Percentiles rank a stretch among this genome's conserved stretches.
phyloP scores from a whole-genome alignment of 2,113 vertebrate species.

The Sisor rabdophorus region DNA sequence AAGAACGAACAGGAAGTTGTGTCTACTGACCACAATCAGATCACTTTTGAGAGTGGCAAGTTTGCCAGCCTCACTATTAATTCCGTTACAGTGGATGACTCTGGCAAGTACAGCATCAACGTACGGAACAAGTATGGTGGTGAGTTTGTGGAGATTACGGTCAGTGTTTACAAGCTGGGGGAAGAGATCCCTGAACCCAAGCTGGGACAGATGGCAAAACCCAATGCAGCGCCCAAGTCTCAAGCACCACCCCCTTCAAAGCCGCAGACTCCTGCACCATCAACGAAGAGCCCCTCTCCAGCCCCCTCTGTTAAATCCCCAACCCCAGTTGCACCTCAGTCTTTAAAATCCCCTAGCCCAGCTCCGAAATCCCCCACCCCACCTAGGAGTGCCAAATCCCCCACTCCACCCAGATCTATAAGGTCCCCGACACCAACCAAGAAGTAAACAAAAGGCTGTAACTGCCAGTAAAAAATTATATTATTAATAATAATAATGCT shows the following conservation, averaged over 20 bases:
- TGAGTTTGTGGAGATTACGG: constrained; percentile 93
- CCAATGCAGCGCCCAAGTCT: constrained; percentile 44
- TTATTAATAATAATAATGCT: constrained; percentile 43
- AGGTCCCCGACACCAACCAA: constrained; percentile 55
- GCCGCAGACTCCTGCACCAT: constrained; percentile 48
- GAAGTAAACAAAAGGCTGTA: constrained; percentile 56
- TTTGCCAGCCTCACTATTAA: constrained; percentile 85
- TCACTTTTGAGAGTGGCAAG: constrained; percentile 83
- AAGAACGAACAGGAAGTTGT: constrained; percentile 89
- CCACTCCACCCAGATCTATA: constrained; percentile 42
- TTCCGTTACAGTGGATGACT: constrained; percentile 85
- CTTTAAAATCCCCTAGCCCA: constrained; percentile 57
- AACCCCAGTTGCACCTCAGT: constrained; percentile 56
- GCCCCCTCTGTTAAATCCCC: constrained; percentile 54
- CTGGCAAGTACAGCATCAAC: constrained; percentile 93
- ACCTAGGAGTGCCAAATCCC: constrained; percentile 40
- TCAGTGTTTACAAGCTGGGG: constrained; percentile 92
- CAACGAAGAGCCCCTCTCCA: constrained; percentile 56
- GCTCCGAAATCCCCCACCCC: constrained; percentile 48
- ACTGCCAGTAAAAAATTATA: constrained; percentile 16
- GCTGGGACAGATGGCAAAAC: constrained; percentile 70
- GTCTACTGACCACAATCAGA: constrained; percentile 74
- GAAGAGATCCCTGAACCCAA: constrained; percentile 81
- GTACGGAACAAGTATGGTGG: constrained; percentile 95
- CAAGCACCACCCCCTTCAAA: constrained; percentile 39